Conservation (phyloP, 2,113 vertebrate genomes). For the Morphnarchus princeps region DNA sequence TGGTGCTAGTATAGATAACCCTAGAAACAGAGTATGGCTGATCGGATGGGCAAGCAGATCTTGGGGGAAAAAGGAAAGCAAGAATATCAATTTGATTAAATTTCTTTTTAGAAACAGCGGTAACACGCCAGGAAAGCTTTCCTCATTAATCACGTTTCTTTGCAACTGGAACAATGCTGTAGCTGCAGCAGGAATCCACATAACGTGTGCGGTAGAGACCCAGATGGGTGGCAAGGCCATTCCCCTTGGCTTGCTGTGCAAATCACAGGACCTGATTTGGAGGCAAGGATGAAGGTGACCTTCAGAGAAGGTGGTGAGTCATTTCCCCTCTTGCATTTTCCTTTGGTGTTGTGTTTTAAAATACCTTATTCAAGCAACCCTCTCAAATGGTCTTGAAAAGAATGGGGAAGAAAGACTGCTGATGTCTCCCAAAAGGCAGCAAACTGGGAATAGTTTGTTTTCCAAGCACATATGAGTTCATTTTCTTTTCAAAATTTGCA, state of each 20-base stretch:
- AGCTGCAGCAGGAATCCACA: rapidly evolving
- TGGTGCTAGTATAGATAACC: slow-evolving; percentile 14
- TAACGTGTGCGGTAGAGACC: rapidly evolving
- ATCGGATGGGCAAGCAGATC: background rate
- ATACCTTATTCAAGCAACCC: background rate
- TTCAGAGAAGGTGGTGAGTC: background rate
- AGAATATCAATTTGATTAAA: background rate
- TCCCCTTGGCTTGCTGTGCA: background rate
- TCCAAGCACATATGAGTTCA: slow-evolving; percentile 46
- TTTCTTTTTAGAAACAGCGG: background rate
- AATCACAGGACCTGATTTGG: background rate
- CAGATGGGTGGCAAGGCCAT: background rate
- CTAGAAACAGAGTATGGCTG: background rate
- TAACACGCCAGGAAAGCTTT: background rate
- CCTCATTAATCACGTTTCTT: background rate
- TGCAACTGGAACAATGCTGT: background rate
- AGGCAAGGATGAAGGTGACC: background rate
- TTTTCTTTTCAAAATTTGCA: slow-evolving; percentile 57
- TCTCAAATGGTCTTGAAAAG: background rate
- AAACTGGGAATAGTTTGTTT: slow-evolving; percentile 22
- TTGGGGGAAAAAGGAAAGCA: background rate
- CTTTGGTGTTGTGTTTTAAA: background rate
- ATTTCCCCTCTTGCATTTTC: background rate
- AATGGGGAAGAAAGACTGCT: background rate
- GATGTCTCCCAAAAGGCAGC: slow-evolving; percentile 11